These are phyloP conservation scores for Drosophila paranaensis DNA, from an alignment of 2,888 invertebrate genomes.

Conservation along the genomic window DNA sequence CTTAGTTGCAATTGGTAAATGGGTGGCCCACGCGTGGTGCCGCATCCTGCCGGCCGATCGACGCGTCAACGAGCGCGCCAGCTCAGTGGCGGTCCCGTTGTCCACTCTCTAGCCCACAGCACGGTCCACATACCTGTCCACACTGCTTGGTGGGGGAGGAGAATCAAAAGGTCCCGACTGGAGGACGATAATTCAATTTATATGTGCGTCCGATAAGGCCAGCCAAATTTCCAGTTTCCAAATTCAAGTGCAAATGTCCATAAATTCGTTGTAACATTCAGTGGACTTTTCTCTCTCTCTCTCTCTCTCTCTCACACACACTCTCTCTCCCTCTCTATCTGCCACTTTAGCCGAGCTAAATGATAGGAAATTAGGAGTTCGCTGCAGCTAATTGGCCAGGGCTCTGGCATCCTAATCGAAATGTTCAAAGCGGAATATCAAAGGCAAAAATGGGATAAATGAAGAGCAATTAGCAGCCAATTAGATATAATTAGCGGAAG, in stretches of 20 bases:
- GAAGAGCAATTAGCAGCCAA: slow-evolving; percentile 22
- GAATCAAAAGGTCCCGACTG: slow-evolving; percentile 8
- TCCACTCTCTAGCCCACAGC: no score
- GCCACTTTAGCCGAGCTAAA: neutral
- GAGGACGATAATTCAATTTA: neutral
- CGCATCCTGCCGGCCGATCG: neutral
- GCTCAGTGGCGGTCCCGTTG: no score
- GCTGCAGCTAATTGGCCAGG: slow-evolving; percentile 1
- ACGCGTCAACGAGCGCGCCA: no score
- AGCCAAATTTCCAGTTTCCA: neutral
- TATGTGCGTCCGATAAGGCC: neutral
- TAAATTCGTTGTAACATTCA: neutral
- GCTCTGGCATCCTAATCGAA: neutral
- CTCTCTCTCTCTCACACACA: no score
- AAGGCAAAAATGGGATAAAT: slow-evolving; percentile 14
- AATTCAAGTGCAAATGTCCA: neutral
- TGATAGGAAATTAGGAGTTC: slow-evolving; percentile 1
- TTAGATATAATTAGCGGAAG: slow-evolving; percentile 18
- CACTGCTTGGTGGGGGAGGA: neutral
- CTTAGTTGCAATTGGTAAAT: slow-evolving; percentile 32
- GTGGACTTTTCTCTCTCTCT: neutral
- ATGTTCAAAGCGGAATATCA: slow-evolving; percentile 5
- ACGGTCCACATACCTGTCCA: neutral
- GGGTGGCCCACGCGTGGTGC: neutral
- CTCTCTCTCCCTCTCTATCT: no score